A percentile compares a stretch with the other conserved stretches of the same genome.
phyloP scores from a whole-genome alignment of 2,888 invertebrate genomes.

The Sycophila texana region DNA sequence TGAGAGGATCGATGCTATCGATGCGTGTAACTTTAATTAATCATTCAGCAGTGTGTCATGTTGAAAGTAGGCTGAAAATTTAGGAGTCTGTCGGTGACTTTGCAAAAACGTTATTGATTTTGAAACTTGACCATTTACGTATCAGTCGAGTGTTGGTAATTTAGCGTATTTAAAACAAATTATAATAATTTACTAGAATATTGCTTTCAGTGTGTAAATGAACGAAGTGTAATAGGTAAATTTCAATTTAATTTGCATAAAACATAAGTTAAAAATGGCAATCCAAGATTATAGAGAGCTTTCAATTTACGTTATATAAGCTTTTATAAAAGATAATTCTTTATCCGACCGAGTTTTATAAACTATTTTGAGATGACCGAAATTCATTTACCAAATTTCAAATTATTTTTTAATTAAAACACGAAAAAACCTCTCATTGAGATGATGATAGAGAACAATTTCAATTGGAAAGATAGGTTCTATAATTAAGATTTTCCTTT shows the following conservation, averaged over 20 bases:
- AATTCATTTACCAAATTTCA: slow-evolving; percentile 38
- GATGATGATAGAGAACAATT: slow-evolving; percentile 8
- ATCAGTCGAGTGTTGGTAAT: too few relatives aligned
- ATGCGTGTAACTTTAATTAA: slow-evolving; percentile 40
- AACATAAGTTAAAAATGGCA: too few relatives aligned
- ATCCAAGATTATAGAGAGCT: not conserved
- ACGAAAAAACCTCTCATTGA: not conserved
- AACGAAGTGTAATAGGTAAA: too few relatives aligned
- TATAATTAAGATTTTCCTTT: not conserved
- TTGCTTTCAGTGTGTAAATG: not conserved
- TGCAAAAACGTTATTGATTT: not conserved
- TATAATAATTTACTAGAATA: not conserved
- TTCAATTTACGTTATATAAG: not conserved
- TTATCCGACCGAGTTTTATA: not conserved
- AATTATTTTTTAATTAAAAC: slow-evolving; percentile 39
- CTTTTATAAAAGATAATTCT: slow-evolving; percentile 20
- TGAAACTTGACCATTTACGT: not conserved
- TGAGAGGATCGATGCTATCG: slow-evolving; percentile 2
- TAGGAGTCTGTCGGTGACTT: slow-evolving; percentile 8
- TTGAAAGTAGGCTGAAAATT: slow-evolving; percentile 23
- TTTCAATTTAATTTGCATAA: too few relatives aligned
- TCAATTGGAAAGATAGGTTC: slow-evolving; percentile 12
- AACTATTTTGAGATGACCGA: slow-evolving; percentile 16
- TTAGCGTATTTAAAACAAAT: too few relatives aligned
- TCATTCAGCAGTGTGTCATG: not conserved